phyloP scores from a whole-genome alignment of 2,113 vertebrate genomes.

The Cebus imitator region DNA sequence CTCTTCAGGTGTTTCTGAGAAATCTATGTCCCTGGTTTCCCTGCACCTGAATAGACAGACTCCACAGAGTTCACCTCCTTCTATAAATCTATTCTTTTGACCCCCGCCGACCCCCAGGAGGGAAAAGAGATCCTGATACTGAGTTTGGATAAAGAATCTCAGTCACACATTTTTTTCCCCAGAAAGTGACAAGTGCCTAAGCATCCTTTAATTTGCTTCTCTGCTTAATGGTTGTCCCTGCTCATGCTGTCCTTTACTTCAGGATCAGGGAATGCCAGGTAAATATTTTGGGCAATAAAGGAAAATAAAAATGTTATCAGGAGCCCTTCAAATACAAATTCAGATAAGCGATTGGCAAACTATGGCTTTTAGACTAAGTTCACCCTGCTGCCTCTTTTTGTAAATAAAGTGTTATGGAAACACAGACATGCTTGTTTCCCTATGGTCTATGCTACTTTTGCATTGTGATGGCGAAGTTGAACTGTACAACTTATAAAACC shows the following conservation, averaged over 20 bases:
- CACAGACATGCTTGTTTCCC: background rate
- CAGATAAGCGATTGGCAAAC: background rate
- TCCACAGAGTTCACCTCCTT: accelerated
- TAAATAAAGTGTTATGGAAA: background rate
- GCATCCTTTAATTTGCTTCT: background rate
- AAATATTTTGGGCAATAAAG: background rate
- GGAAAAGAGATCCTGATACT: background rate
- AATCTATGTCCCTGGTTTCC: background rate
- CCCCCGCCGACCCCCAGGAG: background rate
- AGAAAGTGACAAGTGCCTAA: background rate
- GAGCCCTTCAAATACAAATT: background rate
- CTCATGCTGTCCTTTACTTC: background rate
- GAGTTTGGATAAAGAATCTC: background rate
- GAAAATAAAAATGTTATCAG: background rate
- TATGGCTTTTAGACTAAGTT: background rate
- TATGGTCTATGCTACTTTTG: background rate
- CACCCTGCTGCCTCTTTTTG: background rate
- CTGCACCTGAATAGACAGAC: accelerated
- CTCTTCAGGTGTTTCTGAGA: background rate
- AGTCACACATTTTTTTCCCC: background rate
- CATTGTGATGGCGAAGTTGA: background rate
- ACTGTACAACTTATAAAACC: background rate
- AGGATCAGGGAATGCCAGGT: background rate
- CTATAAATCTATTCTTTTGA: accelerated
- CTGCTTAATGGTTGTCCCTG: background rate